Evolutionary conservation across 1,140 invertebrate species (phyloP), one percentile per base, ranked within the genome.

Genomic region (Campoletis sonorensis): DNA sequence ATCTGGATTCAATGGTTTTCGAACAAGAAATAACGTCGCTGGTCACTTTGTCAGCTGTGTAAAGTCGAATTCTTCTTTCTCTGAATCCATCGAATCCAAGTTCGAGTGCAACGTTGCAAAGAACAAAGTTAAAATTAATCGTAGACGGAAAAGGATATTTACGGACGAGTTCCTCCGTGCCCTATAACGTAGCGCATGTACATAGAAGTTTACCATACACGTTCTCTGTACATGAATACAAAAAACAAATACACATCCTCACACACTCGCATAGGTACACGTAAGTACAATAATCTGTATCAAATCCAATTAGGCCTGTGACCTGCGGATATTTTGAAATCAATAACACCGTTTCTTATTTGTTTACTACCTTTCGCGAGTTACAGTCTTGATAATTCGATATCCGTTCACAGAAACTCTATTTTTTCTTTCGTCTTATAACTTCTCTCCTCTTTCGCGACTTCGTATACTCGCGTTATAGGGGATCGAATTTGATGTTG

Each of bases 101-200:
- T 45, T 11, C 5, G 40, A 45, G 11, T 8, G 40, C 40, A 45
- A 45, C 40, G 1, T 13, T 45, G 13, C 64, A 67, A 76, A 40
- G 68, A 21, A 61, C 79, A 51, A 0, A 75, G 37, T 79, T 79
- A 58, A 75, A 27, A 79, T 73, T 37, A 49, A 79, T 80, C 70
- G 71, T 86, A 85, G 84, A 88, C 81, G 83, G 81, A 85, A 85
- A 87, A 87, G 84, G 84, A 88, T 73, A 84, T 87, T 88, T 87
- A 88, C 86, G 87, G 86, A 90, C 84, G 85, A 88, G 87, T 90
- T 90, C 87, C 88, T 90, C 86, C 86, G 87, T 89, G 84, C 82
- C 89, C 87, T 79, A n/a, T n/a, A 86, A 87, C 85, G 78, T 88
- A 90, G 85, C 81, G 78, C 18, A 58, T 90, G 87, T 90, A 89